Conservation (phyloP, 2,797 vertebrate genomes). For the Nothura maculosa region DNA sequence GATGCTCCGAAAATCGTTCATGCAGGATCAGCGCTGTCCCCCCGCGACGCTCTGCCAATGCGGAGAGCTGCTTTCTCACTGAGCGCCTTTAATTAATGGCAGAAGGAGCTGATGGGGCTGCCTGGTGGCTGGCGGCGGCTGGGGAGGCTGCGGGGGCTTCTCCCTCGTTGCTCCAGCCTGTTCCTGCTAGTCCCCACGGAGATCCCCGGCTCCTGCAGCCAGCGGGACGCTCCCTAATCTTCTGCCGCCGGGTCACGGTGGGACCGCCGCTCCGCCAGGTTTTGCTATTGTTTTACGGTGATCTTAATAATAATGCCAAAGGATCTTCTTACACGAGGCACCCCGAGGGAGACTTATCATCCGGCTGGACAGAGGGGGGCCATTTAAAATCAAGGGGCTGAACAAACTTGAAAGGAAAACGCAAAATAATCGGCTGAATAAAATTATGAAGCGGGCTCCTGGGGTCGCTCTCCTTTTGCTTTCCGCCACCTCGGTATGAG, state of each 20-base stretch:
- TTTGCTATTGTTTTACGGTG: background rate
- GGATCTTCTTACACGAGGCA: background rate
- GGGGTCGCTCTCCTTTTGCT: background rate
- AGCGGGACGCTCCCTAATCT: background rate
- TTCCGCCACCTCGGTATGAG: background rate
- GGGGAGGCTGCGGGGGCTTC: background rate
- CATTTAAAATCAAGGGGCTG: background rate
- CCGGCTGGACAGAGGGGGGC: background rate
- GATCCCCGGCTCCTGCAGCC: background rate
- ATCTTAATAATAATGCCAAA: conserved; percentile 47
- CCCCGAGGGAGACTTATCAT: background rate
- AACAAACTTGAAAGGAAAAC: background rate
- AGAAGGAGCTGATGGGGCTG: background rate
- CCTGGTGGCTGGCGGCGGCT: background rate
- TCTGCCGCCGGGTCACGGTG: background rate
- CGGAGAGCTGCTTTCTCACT: background rate
- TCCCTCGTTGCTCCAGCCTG: background rate
- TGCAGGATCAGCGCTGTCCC: background rate
- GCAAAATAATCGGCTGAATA: background rate
- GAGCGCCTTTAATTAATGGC: background rate
- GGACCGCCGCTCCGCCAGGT: background rate
- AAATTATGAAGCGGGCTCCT: background rate
- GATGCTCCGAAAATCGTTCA: background rate
- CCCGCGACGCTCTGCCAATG: background rate
- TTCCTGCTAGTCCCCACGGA: background rate